Evolutionary conservation across 1,140 invertebrate species (phyloP), one percentile per base, ranked within the genome.

Genomic region (Mylabris phalerata): DNA sequence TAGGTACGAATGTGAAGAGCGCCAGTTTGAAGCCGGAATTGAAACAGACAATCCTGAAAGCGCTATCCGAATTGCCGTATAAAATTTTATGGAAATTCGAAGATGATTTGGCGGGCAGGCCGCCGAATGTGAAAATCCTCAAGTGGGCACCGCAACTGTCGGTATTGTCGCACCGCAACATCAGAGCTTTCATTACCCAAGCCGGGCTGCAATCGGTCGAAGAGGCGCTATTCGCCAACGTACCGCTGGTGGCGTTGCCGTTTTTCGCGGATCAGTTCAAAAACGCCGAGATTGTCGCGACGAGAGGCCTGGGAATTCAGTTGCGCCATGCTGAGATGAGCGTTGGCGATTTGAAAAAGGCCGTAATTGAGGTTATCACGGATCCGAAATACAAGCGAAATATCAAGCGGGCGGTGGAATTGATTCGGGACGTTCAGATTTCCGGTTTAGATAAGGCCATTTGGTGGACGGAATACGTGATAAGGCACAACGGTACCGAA

Each of bases 101-200:
- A 58, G 63, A 73, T 9, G 71, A 79, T 9, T 50, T 75, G 48
- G 52, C 67, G 5, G 68, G 70, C 32, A 61, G 74, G 13, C 74
- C 79, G 0, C 47, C 71, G 0, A 85, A 85, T 62, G 74, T 84
- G 7, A 73, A 78, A 55, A 73, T 79, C 40, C 71, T 77, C 2
- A 79, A 79, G 57, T 87, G 84, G 84, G 64, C 84, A 19, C 84
- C 83, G 1, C 84, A 88, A 63, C 62, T 61, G 45, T 65, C 61
- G 40, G 57, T 70, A 60, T 57, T 68, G 76, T 76, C 61, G 7
- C 78, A 81, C 65, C 62, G 59, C 40, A 71, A 75, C 60, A 57
- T 72, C 1, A 71, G 68, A 59, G 45, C 64, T 1, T 81, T 81
- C 58, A 69, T 81, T 19, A 75, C 73, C 11, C 80, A 81, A 64